A percentile compares a stretch with the other conserved stretches of the same genome.
phyloP scores from a whole-genome alignment of 1,140 invertebrate genomes.

The Drosophila albomicans region DNA sequence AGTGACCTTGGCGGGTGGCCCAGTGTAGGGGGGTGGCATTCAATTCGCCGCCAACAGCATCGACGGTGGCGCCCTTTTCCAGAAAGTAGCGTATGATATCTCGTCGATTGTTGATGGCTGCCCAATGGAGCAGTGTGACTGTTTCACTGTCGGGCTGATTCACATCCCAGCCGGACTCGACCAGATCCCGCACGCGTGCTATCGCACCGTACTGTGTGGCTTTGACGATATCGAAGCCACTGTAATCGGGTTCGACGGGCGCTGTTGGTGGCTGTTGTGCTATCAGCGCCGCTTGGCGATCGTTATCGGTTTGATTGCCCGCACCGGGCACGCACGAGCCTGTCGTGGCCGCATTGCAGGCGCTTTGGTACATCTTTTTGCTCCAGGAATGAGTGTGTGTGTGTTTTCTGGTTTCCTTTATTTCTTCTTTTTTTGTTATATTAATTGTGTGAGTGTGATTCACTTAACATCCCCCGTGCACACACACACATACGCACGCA shows the following conservation, averaged over 20 bases:
- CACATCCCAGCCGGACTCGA: conserved; percentile 95
- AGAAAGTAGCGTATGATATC: conserved; percentile 96
- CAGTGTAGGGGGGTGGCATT: conserved; percentile 98
- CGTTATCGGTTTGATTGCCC: conserved; percentile 85
- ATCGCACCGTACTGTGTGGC: conserved; percentile 97
- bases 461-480: conserved; percentile 71
- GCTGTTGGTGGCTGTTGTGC: conserved; percentile 86
- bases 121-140: conserved; percentile 99
- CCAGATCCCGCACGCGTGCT: conserved; percentile 92
- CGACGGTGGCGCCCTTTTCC: conserved; percentile 94
- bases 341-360: conserved; percentile 87
- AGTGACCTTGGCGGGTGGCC: conserved; percentile 98
- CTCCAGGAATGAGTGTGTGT: conserved; percentile 16
- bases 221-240: conserved; percentile 96
- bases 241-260: conserved; percentile 90
- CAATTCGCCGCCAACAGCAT: conserved; percentile 97
- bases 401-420: too few species aligned
- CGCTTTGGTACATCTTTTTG: conserved; percentile 87
- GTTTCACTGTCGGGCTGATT: conserved; percentile 95
- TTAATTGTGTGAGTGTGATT: conserved; percentile 67
- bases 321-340: conserved; percentile 85
- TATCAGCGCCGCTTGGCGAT: conserved; percentile 86
- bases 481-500: conserved; percentile 18
- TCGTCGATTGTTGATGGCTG: conserved; percentile 98
- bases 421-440: conserved; percentile 22